phyloP scores from a whole-genome alignment of 2,888 invertebrate genomes.

The Tenthredo distinguenda region DNA sequence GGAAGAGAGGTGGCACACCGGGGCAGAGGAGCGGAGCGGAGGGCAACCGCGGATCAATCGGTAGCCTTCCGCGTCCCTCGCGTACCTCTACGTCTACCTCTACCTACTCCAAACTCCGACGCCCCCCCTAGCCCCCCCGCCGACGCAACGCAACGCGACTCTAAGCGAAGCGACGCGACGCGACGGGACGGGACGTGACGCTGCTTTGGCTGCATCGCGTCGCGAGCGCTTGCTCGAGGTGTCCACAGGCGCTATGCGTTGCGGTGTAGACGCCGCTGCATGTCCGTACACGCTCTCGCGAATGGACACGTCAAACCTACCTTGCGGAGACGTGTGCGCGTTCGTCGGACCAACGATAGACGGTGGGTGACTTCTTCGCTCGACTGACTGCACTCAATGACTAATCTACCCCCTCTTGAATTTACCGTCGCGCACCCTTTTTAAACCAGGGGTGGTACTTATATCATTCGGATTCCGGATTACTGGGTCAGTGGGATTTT shows the following conservation, averaged over 20 bases:
- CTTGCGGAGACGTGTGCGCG: conserved; percentile 57
- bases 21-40: conserved; percentile 61
- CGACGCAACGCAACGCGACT: conserved; percentile 17
- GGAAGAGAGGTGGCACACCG: conserved; percentile 70
- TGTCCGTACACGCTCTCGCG: background rate
- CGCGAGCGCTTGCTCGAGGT: background rate
- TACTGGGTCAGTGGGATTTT: conserved; percentile 35
- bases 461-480: background rate
- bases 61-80: conserved; percentile 72
- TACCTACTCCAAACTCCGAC: conserved; percentile 46
- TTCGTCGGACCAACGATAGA: conserved; percentile 38
- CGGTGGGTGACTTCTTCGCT: conserved; percentile 24
- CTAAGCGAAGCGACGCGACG: background rate
- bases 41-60: conserved; percentile 76
- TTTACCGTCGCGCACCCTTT: background rate
- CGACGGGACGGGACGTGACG: conserved; percentile 13
- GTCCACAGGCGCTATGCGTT: background rate
- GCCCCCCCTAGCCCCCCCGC: conserved; percentile 39
- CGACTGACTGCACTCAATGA: conserved; percentile 55
- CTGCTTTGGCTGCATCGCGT: conserved; percentile 13
- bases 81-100: conserved; percentile 53
- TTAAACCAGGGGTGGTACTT: background rate
- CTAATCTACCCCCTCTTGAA: conserved; percentile 39
- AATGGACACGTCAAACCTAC: conserved; percentile 55
- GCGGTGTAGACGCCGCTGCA: background rate